phyloP scores from a whole-genome alignment of 2,113 vertebrate species.

The Syngnathoides biaculeatus region DNA sequence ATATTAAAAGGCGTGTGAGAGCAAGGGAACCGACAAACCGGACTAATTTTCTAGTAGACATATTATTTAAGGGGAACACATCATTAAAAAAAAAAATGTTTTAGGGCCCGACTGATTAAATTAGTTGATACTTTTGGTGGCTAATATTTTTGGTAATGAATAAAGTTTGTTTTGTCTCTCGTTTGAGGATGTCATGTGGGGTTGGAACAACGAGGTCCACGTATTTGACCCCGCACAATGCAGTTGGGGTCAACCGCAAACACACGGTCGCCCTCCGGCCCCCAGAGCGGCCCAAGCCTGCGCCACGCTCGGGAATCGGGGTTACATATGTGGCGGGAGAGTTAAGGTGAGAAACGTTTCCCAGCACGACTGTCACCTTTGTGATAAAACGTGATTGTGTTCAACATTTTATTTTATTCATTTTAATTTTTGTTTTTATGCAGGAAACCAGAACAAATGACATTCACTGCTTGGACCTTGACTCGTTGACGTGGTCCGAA shows the following conservation, averaged over 20 bases:
- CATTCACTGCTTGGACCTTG: conserved; percentile 85
- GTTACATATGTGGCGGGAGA: conserved; percentile 90
- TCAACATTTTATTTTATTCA: background rate
- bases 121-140: too few relatives aligned
- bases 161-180: conserved; percentile 42
- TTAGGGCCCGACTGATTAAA: too few relatives aligned
- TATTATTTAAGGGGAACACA: too few relatives aligned
- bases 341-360: conserved; percentile 80
- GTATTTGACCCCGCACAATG: conserved; percentile 82
- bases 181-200: conserved; percentile 83
- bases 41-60: too few relatives aligned
- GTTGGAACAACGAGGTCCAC: conserved; percentile 95
- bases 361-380: background rate
- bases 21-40: too few relatives aligned
- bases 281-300: conserved; percentile 88
- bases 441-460: conserved; percentile 92
- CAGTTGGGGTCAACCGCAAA: conserved; percentile 82
- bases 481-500: conserved; percentile 91
- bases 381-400: background rate
- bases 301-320: conserved; percentile 79
- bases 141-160: conserved; percentile 55
- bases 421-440: conserved; percentile 15
- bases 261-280: conserved; percentile 79
- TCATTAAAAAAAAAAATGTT: too few relatives aligned
- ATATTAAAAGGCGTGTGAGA: too few relatives aligned